Evolutionary conservation across 2,797 vertebrate species (phyloP), one percentile per base, ranked within the genome.

Genomic region (Poecile montanus): DNA sequence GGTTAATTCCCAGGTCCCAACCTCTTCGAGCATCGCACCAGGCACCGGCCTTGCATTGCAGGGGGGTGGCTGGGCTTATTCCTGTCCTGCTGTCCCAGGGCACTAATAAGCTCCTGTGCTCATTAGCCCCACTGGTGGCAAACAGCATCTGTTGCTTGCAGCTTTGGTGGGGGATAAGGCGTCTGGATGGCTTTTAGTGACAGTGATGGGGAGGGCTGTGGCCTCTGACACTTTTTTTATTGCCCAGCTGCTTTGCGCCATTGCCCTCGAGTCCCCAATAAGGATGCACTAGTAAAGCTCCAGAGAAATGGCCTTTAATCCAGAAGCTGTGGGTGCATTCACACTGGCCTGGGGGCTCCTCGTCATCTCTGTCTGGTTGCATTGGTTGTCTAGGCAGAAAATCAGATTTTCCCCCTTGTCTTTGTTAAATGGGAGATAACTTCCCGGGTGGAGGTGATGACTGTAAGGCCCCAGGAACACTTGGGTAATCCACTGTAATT

Each of bases 401-500:
- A 96, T 93, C 58, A 79, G 82, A 91, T 95, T 93, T 71, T 3
- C 34, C 48, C 23, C 34, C 62, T 71, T 84, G 48, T 83, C 58
- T 83, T 77, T 20, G 13, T 68, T 65, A 51, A 88, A 77, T 38
- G 80, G 51, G 60, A 93, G 44, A 76, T 62, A 19, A 36, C 45
- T 40, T 47, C 47, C 70, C 0, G 0, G 42, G 30, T 42, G 22
- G 90, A 93, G 67, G 70, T 75, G 67, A 68, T 16, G 13, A 30
- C 2, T 81, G 63, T 45, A 81, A 94, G 61, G 80, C 94, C 89
- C 26, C 80, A 47, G 54, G 61, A 94, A n/a, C 51, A 29, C 51
- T 66, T 4, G 8, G 79, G 85, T 95, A 94, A 96, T 94, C 95
- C 2, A 0, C 3, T 83, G 85, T 90, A 91, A 94, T 90, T 93